These are phyloP conservation scores for Sminthurinus aureus DNA, from an alignment of 2,888 invertebrate species.

Conservation along the genomic window DNA sequence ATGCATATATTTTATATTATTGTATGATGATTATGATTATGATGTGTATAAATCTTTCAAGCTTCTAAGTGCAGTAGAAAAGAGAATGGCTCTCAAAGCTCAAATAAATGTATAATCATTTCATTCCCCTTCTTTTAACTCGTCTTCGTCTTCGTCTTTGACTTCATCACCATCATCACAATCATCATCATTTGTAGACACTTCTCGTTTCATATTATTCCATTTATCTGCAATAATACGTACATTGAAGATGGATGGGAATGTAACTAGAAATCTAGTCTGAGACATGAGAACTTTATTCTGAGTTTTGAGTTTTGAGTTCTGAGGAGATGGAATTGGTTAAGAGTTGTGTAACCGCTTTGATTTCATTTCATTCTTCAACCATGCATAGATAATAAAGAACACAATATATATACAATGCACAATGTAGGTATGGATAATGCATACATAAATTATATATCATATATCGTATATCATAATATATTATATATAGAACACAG, in stretches of 20 bases:
- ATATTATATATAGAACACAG: too few relatives aligned
- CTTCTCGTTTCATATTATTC: too few relatives aligned
- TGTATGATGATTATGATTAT: background rate
- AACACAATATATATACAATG: slow-evolving; percentile 15
- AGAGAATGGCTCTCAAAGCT: background rate
- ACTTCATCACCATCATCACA: too few relatives aligned
- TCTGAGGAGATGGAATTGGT: slow-evolving; percentile 30
- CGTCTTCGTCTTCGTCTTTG: background rate
- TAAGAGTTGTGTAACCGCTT: slow-evolving; percentile 30
- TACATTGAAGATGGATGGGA: slow-evolving; percentile 27
- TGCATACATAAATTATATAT: background rate
- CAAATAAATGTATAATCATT: background rate
- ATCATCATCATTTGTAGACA: too few relatives aligned
- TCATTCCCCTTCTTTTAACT: background rate
- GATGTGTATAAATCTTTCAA: background rate
- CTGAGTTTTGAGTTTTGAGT: background rate
- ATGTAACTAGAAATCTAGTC: slow-evolving; percentile 26
- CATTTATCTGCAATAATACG: background rate
- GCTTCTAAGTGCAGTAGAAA: background rate
- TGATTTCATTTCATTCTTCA: slow-evolving; percentile 5
- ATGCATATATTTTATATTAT: background rate
- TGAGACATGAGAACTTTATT: slow-evolving; percentile 33
- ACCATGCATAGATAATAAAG: slow-evolving; percentile 14
- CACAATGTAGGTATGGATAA: background rate
- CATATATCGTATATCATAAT: too few relatives aligned